Base-by-base conservation (phyloP, 2,113 vertebrate species). In the Blennius ocellaris region DNA sequence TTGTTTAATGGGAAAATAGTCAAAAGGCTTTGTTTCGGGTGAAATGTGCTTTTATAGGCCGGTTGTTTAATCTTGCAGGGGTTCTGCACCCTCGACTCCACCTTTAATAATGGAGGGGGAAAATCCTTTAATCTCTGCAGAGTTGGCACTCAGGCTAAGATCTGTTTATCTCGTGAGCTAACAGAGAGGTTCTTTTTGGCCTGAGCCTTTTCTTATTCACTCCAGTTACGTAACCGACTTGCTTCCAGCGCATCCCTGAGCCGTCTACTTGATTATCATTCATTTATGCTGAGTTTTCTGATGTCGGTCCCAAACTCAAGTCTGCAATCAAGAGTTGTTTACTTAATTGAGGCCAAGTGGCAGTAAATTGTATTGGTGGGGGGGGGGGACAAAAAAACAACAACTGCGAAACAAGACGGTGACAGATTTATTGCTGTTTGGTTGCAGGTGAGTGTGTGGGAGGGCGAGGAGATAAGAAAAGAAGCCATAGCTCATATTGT, bases 381-480 rank as follows among this genome's bases (percentile, higher is more conserved):
- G 77, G 40, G 41, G 9, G 11, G 12, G 63, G 63, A 30, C 2
- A 30, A 30, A 30, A 30, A 30, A 30, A 30, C 21, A 30, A 2
- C 21, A 30, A 30, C 21, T 30, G 21, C 21, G 21, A 62, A 81
- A 81, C 66, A 8, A 55, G 45, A 77, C 83, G 61, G 60, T 73
- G 71, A 56, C 48, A 56, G 38, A 66, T 69, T 74, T 49, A 78
- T 69, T 68, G 74, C 57, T 72, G 69, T 78, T 88, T 81, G 70
- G 51, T 81, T 74, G 58, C 58, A 78, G 84, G 78, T 84, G 64
- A 69, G 43, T 54, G 61, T 67, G 54, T 62, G 43, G 48, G 41
- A 70, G 57, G 45, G 11, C 30, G 62, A 64, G 21, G 49, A 48
- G 38, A 77, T 48, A 41, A 48, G 48, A 59, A 41, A 55, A 8